Conservation (phyloP, 2,797 vertebrate genomes). For the Aplochiton taeniatus region DNA sequence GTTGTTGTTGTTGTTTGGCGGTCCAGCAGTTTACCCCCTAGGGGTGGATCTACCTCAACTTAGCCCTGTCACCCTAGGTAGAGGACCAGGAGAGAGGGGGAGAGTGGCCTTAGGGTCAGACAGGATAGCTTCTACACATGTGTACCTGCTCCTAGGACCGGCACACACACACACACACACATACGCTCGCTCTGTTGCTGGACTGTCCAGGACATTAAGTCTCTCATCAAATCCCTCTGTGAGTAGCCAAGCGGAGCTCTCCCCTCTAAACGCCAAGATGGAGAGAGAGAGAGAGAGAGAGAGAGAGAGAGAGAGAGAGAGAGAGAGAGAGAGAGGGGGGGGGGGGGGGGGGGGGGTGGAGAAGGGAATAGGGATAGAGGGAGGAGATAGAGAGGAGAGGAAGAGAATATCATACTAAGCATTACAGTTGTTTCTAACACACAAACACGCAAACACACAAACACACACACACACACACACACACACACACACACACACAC, state of each 20-base stretch:
- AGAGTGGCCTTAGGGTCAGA: slow-evolving; percentile 30
- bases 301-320: background rate
- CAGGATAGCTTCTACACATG: slow-evolving; percentile 19
- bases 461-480: slow-evolving; percentile 6
- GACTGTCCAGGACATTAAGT: no score
- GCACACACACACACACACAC: slow-evolving; percentile 4
- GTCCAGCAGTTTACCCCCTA: slow-evolving; percentile 69
- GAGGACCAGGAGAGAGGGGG: slow-evolving; percentile 48
- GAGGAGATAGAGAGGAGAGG: background rate
- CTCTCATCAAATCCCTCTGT: no score
- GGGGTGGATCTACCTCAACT: slow-evolving; percentile 80
- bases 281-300: background rate
- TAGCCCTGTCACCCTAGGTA: slow-evolving; percentile 74
- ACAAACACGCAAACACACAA: background rate
- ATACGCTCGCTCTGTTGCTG: slow-evolving; percentile 3
- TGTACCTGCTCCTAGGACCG: slow-evolving; percentile 1
- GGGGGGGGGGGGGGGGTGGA: slow-evolving; percentile 1
- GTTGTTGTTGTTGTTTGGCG: no score
- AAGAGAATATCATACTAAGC: background rate
- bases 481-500: no score
- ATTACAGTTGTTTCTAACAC: no score
- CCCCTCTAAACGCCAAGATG: no score
- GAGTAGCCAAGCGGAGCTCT: no score
- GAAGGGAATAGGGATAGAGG: background rate
- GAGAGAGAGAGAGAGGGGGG: background rate